Base-by-base conservation (phyloP, 1,140 invertebrate species). In the Radopholus similis region DNA sequence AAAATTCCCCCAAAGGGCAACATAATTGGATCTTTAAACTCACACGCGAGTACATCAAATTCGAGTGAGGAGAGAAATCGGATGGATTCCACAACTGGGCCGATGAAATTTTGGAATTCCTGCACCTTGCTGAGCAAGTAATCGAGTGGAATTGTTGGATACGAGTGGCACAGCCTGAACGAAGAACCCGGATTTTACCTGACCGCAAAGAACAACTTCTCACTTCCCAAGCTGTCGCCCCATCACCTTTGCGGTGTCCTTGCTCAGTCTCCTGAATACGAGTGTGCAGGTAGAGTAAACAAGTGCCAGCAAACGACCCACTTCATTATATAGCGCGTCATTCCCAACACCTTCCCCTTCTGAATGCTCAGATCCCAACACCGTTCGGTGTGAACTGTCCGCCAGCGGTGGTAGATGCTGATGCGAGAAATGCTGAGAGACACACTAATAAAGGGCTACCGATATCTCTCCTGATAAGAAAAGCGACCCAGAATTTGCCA, bases 241-340 rank as follows among this genome's bases (percentile, higher is more conserved):
- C 59, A 94, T 90, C 0, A 90, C 92, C 84, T 97, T 98, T 1
- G 97, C 92, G 77, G 94, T 98, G 84, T 99, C 96, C 83, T 97
- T 99, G 75, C 91, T 94, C 2, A 99, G 90, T 54, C 95, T 87
- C 71, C 85, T 86, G 64, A 64, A 79, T n/a, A n/a, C 75, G 64
- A 55, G 11, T 13, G 26, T 13, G 34, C 13, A 55, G 13, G 13
- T 63, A 9, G 9, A 59, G 2, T 2, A 40, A 63, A 40, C 9
- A 9, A 6, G 1, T 64, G 28, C 35, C 8, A 64, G 9, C 49
- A 62, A n/a, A 65, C 6, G 4, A 8, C 84, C 80, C 73, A 86
- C 85, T 97, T 97, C 91, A 98, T 95, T 6, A 96, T 90, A 68
- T 92, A 92, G 80, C 95, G 95, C 5, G 95, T 91, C 77, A 91